Conservation (phyloP, 37 sponge, comb jelly and placozoan species). For the Amphimedon queenslandica region DNA sequence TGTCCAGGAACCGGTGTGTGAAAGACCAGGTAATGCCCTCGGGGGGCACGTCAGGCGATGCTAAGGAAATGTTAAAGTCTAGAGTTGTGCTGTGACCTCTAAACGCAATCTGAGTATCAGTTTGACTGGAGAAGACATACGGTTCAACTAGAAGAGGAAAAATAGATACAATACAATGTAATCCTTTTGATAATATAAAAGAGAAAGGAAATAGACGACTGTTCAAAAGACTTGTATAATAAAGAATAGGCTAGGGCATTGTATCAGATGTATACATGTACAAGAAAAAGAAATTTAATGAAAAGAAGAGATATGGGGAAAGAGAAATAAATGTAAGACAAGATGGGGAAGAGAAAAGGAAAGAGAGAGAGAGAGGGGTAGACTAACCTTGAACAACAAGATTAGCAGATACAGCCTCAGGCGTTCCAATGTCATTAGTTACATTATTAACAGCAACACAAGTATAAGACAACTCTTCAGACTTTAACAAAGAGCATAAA, state of each 20-base stretch:
- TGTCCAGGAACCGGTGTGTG: background rate
- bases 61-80: constrained; percentile 21
- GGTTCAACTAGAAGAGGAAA: background rate
- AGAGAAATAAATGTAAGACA: too few species aligned
- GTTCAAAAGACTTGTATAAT: too few species aligned
- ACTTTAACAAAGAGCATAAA: background rate
- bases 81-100: constrained; percentile 34
- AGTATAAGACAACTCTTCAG: background rate
- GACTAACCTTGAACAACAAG: constrained; percentile 2
- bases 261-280: background rate
- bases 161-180: background rate
- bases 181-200: too few species aligned
- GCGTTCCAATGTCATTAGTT: background rate
- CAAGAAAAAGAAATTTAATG: too few species aligned
- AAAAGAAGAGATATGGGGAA: too few species aligned
- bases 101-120: background rate
- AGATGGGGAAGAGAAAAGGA: too few species aligned
- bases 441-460: constrained; percentile 9
- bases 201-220: too few species aligned
- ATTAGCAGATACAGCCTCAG: background rate
- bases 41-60: constrained; percentile 5
- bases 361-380: too few species aligned
- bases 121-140: background rate
- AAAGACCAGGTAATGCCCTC: constrained; percentile 12
- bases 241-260: background rate